Base-by-base conservation (phyloP, 1,140 invertebrate species). In the Semibalanus balanoides region DNA sequence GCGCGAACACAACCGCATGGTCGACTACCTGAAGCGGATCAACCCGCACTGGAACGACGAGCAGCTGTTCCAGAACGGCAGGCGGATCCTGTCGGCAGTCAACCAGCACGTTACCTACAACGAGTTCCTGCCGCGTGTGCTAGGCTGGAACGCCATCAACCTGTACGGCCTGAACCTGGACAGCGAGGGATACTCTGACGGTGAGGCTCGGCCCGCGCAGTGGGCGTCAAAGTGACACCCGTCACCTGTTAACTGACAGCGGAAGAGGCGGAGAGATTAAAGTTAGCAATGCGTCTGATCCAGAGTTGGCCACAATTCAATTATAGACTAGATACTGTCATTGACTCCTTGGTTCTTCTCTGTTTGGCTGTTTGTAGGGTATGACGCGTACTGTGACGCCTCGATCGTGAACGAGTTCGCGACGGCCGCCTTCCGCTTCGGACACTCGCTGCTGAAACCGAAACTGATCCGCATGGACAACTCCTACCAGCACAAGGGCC, bases 321-420 rank as follows among this genome's bases (percentile, higher is more conserved):
- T n/a, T n/a, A n/a, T n/a, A n/a, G n/a, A n/a, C n/a, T n/a, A n/a
- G n/a, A n/a, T n/a, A n/a, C n/a, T n/a, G n/a, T n/a, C n/a, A n/a
- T n/a, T n/a, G n/a, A n/a, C n/a, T n/a, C n/a, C n/a, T n/a, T n/a
- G n/a, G n/a, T n/a, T n/a, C n/a, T n/a, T n/a, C n/a, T n/a, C n/a
- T n/a, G n/a, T n/a, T n/a, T n/a, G n/a, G n/a, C 9, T 69, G 79
- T 74, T 74, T 25, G 27, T 69, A 85, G 83, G 82, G 64, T 92
- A 92, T 80, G 85, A 91, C 80, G 82, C 86, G 0, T 82, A 82
- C 31, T 87, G 89, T 74, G 86, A 90, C 79, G 84, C 89, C 3
- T 85, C 87, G 0, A 86, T 91, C 73, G 81, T 86, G 27, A 91
- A 90, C 82, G 89, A 88, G 79, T 90, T 91, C 82, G 86, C 89